A percentile compares a stretch with the other conserved stretches of the same genome.
Evolutionary conservation across 2,797 vertebrate genomes (phyloP).

Genomic region (Mormyrops boulengeri): DNA sequence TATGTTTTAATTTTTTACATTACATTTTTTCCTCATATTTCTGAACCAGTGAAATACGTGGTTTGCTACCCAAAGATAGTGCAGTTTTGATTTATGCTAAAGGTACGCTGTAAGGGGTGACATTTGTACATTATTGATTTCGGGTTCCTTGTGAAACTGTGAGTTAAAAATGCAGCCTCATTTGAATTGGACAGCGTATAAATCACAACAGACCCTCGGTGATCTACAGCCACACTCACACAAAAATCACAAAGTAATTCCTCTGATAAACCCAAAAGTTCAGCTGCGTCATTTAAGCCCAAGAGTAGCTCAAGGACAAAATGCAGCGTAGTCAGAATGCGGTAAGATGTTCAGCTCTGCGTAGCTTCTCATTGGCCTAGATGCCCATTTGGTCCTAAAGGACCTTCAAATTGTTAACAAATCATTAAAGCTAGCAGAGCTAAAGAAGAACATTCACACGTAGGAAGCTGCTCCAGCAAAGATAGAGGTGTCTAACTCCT

Average conservation of each 20-base stretch:
- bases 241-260: slow-evolving; percentile 6
- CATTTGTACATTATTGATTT: slow-evolving; percentile 8
- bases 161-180: not conserved
- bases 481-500: not conserved
- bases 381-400: not conserved
- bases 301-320: not conserved
- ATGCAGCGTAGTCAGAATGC: not conserved
- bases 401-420: not conserved
- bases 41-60: not conserved
- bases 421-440: not conserved
- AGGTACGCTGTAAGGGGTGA: not conserved
- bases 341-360: not conserved
- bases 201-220: not conserved
- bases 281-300: not conserved
- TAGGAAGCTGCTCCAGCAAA: not conserved
- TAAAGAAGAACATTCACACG: not conserved
- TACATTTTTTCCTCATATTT: not conserved
- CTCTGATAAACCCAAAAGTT: slow-evolving; percentile 2
- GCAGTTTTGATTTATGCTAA: slow-evolving; percentile 3
- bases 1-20: not conserved
- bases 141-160: not conserved
- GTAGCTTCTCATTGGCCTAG: not conserved
- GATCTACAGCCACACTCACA: not conserved
- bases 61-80: not conserved
- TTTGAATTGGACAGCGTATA: slow-evolving; percentile 4